A percentile compares a stretch with the other conserved stretches of the same genome.
These are phyloP conservation scores for Melitaea athalia DNA, from an alignment of 2,888 invertebrate species.

Conservation along the genomic window DNA sequence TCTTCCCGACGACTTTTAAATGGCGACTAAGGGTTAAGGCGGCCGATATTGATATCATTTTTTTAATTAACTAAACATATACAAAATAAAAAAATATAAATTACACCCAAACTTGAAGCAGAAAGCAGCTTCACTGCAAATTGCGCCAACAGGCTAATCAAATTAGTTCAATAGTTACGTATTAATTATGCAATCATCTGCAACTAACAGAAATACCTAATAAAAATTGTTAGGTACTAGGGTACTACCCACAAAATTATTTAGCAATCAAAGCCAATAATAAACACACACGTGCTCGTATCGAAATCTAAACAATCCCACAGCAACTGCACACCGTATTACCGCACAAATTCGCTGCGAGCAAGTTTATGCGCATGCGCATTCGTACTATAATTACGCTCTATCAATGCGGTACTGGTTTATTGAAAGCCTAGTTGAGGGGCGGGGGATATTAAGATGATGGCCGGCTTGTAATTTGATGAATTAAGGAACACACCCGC, in stretches of 20 bases:
- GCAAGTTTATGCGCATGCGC: conserved; percentile 57
- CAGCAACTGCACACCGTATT: conserved; percentile 61
- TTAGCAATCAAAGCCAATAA: conserved; percentile 32
- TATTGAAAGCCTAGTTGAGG: conserved; percentile 73
- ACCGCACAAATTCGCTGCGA: conserved; percentile 66
- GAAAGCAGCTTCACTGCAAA: too few species aligned
- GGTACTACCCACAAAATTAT: conserved; percentile 3
- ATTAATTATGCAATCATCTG: background rate
- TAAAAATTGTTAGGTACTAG: too few species aligned
- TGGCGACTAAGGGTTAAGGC: too few species aligned
- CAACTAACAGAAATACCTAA: background rate
- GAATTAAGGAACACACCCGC: conserved; percentile 77
- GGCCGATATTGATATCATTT: too few species aligned
- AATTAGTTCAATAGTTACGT: too few species aligned
- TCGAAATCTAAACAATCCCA: conserved; percentile 57
- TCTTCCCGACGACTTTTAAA: too few species aligned
- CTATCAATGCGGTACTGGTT: conserved; percentile 78
- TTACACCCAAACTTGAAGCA: too few species aligned
- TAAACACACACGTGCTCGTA: conserved; percentile 26
- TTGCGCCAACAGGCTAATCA: too few species aligned
- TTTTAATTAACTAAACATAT: too few species aligned
- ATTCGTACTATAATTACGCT: conserved; percentile 73
- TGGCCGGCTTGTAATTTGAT: conserved; percentile 79
- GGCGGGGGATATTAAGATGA: conserved; percentile 80
- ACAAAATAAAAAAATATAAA: too few species aligned